phyloP scores from a whole-genome alignment of 2,888 invertebrate genomes.

The Petrophora chlorosata region DNA sequence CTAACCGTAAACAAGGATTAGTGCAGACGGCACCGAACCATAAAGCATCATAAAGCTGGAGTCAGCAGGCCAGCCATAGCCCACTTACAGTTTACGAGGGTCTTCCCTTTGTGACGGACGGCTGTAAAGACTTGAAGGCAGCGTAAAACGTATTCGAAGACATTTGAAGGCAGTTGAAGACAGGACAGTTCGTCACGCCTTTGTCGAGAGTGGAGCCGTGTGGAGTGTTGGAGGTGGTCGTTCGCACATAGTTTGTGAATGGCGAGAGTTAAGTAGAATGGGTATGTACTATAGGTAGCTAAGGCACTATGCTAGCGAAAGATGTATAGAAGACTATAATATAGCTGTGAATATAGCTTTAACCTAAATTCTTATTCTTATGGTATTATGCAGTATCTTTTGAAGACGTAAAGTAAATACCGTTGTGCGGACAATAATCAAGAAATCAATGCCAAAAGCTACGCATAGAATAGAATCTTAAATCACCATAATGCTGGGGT shows the following conservation, averaged over 20 bases:
- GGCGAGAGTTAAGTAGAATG: no score
- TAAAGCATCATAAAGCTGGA: constrained; percentile 18
- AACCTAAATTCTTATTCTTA: no score
- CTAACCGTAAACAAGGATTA: constrained; percentile 64
- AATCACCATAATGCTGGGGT: no score
- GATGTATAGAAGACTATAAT: no score
- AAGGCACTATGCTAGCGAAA: no score
- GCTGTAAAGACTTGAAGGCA: constrained; percentile 22
- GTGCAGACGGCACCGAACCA: constrained; percentile 27
- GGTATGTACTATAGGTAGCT: no score
- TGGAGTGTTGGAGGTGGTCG: constrained; percentile 1
- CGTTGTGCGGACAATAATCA: no score
- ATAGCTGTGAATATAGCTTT: no score
- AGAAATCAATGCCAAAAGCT: no score
- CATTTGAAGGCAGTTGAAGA: constrained; percentile 2
- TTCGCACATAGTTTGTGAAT: constrained; percentile 15
- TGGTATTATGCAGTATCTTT: no score
- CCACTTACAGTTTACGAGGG: constrained; percentile 63
- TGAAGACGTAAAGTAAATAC: no score
- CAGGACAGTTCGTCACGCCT: constrained; percentile 20
- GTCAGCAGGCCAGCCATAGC: constrained; percentile 47
- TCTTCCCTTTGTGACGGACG: constrained; percentile 65
- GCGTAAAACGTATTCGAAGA: constrained; percentile 20
- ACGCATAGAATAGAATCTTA: no score
- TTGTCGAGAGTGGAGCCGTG: constrained; percentile 12